Percentiles rank a stretch among this genome's conserved stretches.
These are phyloP conservation scores for Cyphomyrmex costatus DNA, from an alignment of 1,140 invertebrate species.

Conservation along the genomic window DNA sequence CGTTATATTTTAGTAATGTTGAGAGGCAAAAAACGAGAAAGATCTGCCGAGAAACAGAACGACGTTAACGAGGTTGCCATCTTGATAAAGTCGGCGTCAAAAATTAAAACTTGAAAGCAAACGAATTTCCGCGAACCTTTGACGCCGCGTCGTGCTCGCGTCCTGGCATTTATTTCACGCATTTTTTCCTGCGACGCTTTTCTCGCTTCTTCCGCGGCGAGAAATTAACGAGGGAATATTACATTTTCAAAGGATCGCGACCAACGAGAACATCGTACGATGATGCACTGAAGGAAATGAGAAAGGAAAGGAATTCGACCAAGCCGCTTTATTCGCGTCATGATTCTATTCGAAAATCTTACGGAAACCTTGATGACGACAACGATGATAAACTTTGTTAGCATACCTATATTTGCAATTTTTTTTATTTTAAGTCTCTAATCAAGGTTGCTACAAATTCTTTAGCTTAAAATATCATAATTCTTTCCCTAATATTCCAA, in stretches of 20 bases:
- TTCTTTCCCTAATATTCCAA: no score
- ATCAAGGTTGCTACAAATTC: neutral
- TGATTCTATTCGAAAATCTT: conserved; percentile 47
- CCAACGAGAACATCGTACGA: conserved; percentile 19
- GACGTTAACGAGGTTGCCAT: conserved; percentile 67
- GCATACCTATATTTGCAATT: neutral
- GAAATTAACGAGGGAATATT: conserved; percentile 72
- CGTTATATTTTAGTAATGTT: conserved; percentile 10
- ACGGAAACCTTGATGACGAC: conserved; percentile 23
- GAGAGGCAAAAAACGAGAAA: neutral
- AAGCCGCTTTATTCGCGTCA: conserved; percentile 51
- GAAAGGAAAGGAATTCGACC: conserved; percentile 35
- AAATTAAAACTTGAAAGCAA: conserved; percentile 68
- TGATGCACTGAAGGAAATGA: conserved; percentile 27
- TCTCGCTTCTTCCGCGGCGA: conserved; percentile 63
- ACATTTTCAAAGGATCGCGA: conserved; percentile 72
- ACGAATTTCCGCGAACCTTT: conserved; percentile 62
- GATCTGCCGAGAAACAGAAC: conserved; percentile 59
- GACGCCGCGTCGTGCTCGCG: conserved; percentile 46
- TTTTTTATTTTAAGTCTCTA: neutral
- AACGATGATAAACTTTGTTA: conserved; percentile 1
- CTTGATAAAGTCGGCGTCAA: conserved; percentile 65
- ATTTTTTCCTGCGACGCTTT: conserved; percentile 70
- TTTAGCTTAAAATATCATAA: no score
- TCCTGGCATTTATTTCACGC: conserved; percentile 66